Evolutionary conservation across 2,797 vertebrate species (phyloP).

Genomic region (Cuculus canorus): DNA sequence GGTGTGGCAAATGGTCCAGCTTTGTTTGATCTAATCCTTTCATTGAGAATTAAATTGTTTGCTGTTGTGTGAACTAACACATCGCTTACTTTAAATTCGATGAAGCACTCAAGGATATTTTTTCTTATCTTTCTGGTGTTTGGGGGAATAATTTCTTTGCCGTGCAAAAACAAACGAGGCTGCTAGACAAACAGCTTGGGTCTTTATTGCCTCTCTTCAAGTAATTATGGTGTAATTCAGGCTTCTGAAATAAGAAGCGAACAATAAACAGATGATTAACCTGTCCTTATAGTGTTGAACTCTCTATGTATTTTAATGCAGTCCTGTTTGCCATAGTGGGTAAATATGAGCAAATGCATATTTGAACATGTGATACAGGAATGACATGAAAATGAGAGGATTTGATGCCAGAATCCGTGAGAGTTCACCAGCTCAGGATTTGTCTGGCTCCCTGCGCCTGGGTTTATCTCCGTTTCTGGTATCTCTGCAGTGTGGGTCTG

Average conservation of each 20-base stretch:
- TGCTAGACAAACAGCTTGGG: constrained; percentile 25
- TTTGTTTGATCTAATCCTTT: constrained; percentile 27
- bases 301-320: neutral
- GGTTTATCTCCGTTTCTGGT: neutral
- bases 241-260: neutral
- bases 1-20: neutral
- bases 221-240: constrained; percentile 26
- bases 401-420: neutral
- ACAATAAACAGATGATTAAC: constrained; percentile 42
- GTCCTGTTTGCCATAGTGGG: neutral
- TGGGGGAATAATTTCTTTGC: neutral
- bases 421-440: neutral
- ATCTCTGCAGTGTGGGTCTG: fast-evolving
- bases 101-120: constrained; percentile 5
- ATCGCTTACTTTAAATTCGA: neutral
- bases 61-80: neutral
- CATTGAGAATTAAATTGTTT: neutral
- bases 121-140: neutral
- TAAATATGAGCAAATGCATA: neutral
- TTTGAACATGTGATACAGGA: neutral
- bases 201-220: constrained; percentile 27
- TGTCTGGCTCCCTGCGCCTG: neutral
- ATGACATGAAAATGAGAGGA: fast-evolving
- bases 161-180: constrained; percentile 3
- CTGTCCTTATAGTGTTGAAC: neutral